Evolutionary conservation across 2,113 vertebrate species (phyloP).

Genomic region (Acanthisitta chloris): DNA sequence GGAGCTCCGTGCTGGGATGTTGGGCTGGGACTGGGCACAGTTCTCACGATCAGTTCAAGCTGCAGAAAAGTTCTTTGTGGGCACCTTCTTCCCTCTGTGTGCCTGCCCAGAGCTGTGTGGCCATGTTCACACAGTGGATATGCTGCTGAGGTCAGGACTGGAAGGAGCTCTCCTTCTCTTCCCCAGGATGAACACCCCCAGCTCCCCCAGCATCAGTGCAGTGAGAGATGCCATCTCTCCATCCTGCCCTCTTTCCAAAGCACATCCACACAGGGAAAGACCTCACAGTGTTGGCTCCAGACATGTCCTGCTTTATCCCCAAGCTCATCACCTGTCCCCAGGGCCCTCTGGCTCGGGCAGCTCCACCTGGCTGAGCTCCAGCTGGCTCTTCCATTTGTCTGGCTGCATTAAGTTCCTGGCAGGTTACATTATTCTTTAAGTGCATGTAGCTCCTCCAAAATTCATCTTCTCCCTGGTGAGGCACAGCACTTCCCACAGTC

Average conservation of each 20-base stretch:
- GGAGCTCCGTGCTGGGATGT: background rate
- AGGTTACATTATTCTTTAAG: background rate
- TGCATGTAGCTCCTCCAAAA: background rate
- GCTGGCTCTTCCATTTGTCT: background rate
- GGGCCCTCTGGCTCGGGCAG: background rate
- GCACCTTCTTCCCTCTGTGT: background rate
- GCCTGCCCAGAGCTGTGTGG: no score
- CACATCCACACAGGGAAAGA: no score
- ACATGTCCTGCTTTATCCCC: background rate
- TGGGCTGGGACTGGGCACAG: background rate
- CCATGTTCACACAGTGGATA: fast-evolving
- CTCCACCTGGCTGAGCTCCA: background rate
- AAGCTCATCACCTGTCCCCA: background rate
- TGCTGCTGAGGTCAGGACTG: fast-evolving
- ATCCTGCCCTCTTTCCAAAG: background rate
- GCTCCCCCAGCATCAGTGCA: background rate
- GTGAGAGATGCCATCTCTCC: background rate
- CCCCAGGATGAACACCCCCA: background rate
- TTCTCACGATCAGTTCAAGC: fast-evolving
- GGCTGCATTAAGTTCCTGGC: background rate
- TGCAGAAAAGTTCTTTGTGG: background rate
- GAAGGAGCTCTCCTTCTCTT: background rate
- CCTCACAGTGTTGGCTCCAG: background rate
- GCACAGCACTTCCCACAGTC: background rate
- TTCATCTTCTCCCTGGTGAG: background rate